Conservation (phyloP, 37 sponge, comb jelly and placozoan species). For the Haliclona indistincta region DNA sequence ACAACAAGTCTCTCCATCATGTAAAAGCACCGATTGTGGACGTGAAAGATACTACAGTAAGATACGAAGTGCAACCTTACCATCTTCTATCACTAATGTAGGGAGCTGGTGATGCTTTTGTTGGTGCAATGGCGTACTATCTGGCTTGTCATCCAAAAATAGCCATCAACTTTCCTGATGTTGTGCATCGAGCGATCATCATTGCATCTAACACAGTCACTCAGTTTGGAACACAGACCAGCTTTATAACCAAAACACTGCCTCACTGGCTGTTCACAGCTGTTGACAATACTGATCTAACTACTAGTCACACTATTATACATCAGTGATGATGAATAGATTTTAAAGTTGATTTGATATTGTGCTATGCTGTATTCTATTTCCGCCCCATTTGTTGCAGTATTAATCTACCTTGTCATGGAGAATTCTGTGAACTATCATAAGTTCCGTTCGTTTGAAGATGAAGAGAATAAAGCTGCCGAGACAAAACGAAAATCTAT, state of each 20-base stretch:
- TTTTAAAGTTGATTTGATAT: too few relatives aligned
- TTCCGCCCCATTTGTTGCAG: too few relatives aligned
- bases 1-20: constrained; percentile 18
- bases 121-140: constrained; percentile 90
- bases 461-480: too few relatives aligned
- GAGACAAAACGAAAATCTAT: too few relatives aligned
- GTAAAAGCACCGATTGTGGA: constrained; percentile 73
- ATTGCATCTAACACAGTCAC: constrained; percentile 85
- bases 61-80: neutral
- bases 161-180: constrained; percentile 51
- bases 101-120: constrained; percentile 99
- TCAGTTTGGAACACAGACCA: constrained; percentile 88
- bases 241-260: constrained; percentile 37
- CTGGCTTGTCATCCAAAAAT: constrained; percentile 53
- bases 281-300: too few relatives aligned
- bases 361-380: too few relatives aligned
- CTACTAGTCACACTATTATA: too few relatives aligned
- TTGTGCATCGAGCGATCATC: constrained; percentile 55
- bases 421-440: too few relatives aligned
- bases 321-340: too few relatives aligned
- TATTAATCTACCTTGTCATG: too few relatives aligned
- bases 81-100: constrained; percentile 5
- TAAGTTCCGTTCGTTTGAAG: too few relatives aligned
- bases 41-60: constrained; percentile 92
- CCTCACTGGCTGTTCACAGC: too few relatives aligned